Evolutionary conservation across 2,113 vertebrate species (phyloP), one percentile per base, ranked within the genome.

Genomic region (Lepidothrix coronata): DNA sequence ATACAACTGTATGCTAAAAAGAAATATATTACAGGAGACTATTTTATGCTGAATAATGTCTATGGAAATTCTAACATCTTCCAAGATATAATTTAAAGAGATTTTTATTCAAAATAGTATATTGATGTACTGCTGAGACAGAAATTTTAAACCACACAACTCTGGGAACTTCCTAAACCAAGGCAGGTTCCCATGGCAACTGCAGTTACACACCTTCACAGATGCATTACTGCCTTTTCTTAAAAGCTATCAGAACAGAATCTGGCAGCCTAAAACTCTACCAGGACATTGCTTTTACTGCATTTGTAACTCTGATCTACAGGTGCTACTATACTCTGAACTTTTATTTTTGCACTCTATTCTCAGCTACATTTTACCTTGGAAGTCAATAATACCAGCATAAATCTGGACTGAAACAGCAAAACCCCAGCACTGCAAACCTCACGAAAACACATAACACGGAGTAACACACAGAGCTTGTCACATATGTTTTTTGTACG

Each of bases 151-250:
- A 43, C 61, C 68, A 87, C 61, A 48, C 17, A 74, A 43, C 31
- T 67, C 37, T 1, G 23, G 35, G 18, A 89, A 71, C 30, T 43
- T 74, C 28, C 43, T 39, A 77, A 71, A 20, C 27, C 23, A 23
- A 85, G 52, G 17, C 65, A 75, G 55, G 73, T 93, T 95, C 43
- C 91, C 85, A 93, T 39, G 74, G 93, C 57, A 94, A 91, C 95
- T 59, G 61, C 52, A 87, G 48, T 85, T 63, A 41, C 7, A 9
- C 5, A 19, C 81, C 12, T 66, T 61, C 51, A 73, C 23, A 27
- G 11, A 3, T 2, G 41, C 54, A 39, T 68, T 79, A 74, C 5
- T 71, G 39, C 35, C 51, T 84, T 58, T 66, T 27, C 80, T 70
- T 70, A 46, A 1, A 17, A 30, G 15, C 20, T 27, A 48, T 33